A percentile compares a stretch with the other conserved stretches of the same genome.
Conservation (phyloP, 1,140 invertebrate species). For the Parapsyche elsis region DNA sequence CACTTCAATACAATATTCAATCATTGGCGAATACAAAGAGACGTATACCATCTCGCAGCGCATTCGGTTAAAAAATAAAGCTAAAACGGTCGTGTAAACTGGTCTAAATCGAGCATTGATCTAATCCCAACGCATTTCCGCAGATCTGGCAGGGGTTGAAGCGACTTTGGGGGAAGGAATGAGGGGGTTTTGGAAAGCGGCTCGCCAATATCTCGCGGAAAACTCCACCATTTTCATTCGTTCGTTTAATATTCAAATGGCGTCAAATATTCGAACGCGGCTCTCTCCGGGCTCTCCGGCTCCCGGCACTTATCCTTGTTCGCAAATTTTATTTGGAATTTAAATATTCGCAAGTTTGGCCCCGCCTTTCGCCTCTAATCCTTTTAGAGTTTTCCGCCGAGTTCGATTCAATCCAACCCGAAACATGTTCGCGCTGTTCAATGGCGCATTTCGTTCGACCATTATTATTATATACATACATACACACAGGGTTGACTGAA, state of each 20-base stretch:
- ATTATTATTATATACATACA: too few species aligned
- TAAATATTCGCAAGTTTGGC: slow-evolving; percentile 22
- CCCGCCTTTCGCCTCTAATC: slow-evolving; percentile 1
- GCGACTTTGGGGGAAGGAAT: background rate
- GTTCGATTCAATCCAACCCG: too few species aligned
- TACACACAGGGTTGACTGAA: too few species aligned
- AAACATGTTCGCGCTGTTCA: too few species aligned
- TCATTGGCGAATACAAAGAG: background rate
- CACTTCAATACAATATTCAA: background rate
- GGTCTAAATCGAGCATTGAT: background rate
- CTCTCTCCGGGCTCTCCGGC: background rate
- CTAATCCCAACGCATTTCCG: background rate
- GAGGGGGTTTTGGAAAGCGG: background rate
- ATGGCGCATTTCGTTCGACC: too few species aligned
- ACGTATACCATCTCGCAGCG: background rate
- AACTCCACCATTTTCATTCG: background rate
- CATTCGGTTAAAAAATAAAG: background rate
- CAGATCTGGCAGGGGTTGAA: background rate
- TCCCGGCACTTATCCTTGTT: slow-evolving; percentile 1
- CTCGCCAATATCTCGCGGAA: background rate
- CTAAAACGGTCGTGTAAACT: background rate
- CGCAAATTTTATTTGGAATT: slow-evolving; percentile 17
- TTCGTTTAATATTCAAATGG: slow-evolving; percentile 28
- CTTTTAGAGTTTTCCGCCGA: slow-evolving; percentile 14
- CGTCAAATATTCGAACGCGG: slow-evolving; percentile 26